phyloP scores from a whole-genome alignment of 2,888 invertebrate genomes.

The Achlya flavicornis region DNA sequence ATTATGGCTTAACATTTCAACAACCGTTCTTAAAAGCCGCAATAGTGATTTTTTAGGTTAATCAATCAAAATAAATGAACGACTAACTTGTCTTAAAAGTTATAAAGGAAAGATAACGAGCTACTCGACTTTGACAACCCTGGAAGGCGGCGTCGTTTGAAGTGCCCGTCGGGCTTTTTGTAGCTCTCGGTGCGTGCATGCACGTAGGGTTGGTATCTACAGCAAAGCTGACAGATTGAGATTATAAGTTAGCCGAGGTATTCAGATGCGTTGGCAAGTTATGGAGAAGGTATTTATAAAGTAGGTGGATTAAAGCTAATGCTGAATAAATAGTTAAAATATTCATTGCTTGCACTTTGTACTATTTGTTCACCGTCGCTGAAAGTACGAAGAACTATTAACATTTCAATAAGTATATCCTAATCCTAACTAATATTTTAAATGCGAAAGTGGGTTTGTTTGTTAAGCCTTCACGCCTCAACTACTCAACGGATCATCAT shows the following conservation, averaged over 20 bases:
- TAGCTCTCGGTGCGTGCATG: slow-evolving; percentile 27
- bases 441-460: too few species aligned
- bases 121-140: slow-evolving; percentile 35
- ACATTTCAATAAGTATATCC: too few species aligned
- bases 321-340: too few species aligned
- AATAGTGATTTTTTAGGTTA: slow-evolving; percentile 22
- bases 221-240: slow-evolving; percentile 38
- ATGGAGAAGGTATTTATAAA: background rate
- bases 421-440: too few species aligned
- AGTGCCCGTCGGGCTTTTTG: slow-evolving; percentile 45
- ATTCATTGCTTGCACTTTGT: too few species aligned
- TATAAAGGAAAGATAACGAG: slow-evolving; percentile 1
- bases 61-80: slow-evolving; percentile 35
- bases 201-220: slow-evolving; percentile 32
- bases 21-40: background rate
- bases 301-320: too few species aligned
- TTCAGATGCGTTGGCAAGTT: background rate
- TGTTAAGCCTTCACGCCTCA: too few species aligned
- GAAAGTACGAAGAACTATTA: too few species aligned
- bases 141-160: slow-evolving; percentile 39
- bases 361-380: too few species aligned
- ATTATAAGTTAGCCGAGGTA: slow-evolving; percentile 23
- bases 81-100: slow-evolving; percentile 21
- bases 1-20: background rate
- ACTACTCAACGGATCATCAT: too few species aligned